These are phyloP conservation scores for Heliopora coerulea DNA, from an alignment of 92 coral and sea anemone species.

Conservation along the genomic window DNA sequence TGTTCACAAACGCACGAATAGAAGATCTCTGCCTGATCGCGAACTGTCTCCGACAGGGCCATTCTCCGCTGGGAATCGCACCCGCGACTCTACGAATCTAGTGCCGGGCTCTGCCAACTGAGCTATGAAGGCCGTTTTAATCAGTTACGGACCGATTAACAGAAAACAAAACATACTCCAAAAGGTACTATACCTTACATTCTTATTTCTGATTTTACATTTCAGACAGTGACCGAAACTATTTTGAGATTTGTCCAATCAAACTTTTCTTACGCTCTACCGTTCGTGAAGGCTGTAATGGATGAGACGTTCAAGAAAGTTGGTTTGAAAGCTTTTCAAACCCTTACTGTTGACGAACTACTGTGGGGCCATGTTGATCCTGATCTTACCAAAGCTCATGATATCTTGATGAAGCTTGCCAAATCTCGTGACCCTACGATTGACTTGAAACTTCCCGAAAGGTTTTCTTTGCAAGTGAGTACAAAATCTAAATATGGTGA, in stretches of 20 bases:
- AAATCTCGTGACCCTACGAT: conserved; percentile 18
- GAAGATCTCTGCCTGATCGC: too few species aligned
- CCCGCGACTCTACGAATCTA: too few species aligned
- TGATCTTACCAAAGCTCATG: conserved; percentile 25
- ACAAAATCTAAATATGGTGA: too few species aligned
- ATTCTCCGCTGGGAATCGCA: too few species aligned
- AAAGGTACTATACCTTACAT: too few species aligned
- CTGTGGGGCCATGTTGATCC: conserved; percentile 89
- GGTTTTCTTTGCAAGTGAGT: conserved; percentile 61
- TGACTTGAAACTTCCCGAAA: conserved; percentile 8
- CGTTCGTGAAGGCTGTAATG: not conserved
- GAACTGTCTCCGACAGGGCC: too few species aligned
- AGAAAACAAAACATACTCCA: too few species aligned
- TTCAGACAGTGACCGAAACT: conserved; percentile 48
- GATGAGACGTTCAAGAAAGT: not conserved
- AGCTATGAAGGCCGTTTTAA: too few species aligned
- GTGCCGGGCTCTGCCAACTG: too few species aligned
- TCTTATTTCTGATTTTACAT: not conserved
- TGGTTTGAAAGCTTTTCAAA: conserved; percentile 52
- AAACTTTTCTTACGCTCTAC: not conserved
- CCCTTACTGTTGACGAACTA: conserved; percentile 57
- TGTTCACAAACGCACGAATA: too few species aligned
- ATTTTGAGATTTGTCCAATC: not conserved
- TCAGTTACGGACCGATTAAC: too few species aligned
- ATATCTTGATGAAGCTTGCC: not conserved